A percentile compares a stretch with the other conserved stretches of the same genome.
These are phyloP conservation scores for Junonia oenone DNA, from an alignment of 2,888 invertebrate species.

Conservation along the genomic window DNA sequence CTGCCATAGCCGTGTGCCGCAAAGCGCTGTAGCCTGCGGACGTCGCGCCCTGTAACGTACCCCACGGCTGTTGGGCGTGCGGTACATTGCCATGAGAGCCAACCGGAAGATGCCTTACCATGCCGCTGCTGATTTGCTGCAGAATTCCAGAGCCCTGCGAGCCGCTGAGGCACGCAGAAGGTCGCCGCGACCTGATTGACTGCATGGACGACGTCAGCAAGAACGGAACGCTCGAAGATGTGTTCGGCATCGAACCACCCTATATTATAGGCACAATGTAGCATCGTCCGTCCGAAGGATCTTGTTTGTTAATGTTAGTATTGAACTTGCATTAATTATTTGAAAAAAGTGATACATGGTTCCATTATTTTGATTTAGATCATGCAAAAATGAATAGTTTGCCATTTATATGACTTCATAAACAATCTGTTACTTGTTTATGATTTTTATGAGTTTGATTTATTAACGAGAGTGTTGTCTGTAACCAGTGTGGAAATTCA, in stretches of 20 bases:
- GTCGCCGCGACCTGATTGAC: conserved; percentile 86
- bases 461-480: no score
- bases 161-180: conserved; percentile 82
- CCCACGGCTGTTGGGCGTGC: conserved; percentile 65
- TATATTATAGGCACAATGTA: conserved; percentile 47
- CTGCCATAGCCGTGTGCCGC: conserved; percentile 74
- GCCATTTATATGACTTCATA: no score
- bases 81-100: conserved; percentile 80
- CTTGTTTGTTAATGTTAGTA: background rate
- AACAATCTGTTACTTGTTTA: no score
- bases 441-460: no score
- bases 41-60: conserved; percentile 70
- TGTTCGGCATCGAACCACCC: conserved; percentile 95
- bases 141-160: conserved; percentile 87
- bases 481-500: no score
- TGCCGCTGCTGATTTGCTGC: conserved; percentile 94
- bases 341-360: background rate
- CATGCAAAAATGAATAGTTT: background rate
- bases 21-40: conserved; percentile 76
- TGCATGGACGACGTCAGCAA: conserved; percentile 83
- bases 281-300: background rate
- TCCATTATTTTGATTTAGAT: background rate
- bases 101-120: conserved; percentile 91
- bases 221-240: conserved; percentile 92
- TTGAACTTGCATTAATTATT: background rate